phyloP scores from a whole-genome alignment of 2,113 vertebrate species.

The Centropristis striata region DNA sequence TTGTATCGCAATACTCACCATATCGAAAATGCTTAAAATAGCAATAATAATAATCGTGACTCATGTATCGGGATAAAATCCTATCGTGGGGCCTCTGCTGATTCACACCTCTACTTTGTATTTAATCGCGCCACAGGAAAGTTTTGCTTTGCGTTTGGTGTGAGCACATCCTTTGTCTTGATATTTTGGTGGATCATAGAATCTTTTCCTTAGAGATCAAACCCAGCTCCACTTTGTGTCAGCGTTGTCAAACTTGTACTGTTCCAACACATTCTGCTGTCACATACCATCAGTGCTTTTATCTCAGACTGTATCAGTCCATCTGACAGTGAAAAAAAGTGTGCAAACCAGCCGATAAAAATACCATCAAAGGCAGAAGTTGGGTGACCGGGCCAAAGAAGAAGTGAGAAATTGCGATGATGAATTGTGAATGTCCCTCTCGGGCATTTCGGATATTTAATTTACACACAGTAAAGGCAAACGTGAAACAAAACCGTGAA shows the following conservation, averaged over 20 bases:
- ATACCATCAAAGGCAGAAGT: conserved; percentile 26
- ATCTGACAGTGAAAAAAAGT: conserved; percentile 46
- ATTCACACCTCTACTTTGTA: no score
- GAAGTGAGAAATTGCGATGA: conserved; percentile 12
- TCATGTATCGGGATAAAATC: no score
- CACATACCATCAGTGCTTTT: conserved; percentile 21
- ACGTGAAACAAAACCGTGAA: conserved; percentile 15
- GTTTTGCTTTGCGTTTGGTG: no score
- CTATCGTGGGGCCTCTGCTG: no score
- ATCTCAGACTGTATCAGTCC: conserved; percentile 36
- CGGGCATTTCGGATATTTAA: conserved; percentile 4
- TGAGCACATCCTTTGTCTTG: not conserved
- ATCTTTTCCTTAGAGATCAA: not conserved
- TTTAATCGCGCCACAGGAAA: no score
- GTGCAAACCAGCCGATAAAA: conserved; percentile 27
- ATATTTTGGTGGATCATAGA: conserved; percentile 5
- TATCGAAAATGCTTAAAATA: no score
- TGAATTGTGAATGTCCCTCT: conserved; percentile 15
- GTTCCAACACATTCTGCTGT: conserved; percentile 17
- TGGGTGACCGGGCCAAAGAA: conserved; percentile 9
- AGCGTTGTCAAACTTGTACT: conserved; percentile 1
- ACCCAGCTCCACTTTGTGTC: not conserved
- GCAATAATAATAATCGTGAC: no score
- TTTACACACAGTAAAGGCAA: not conserved
- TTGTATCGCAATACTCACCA: no score